Percentiles rank a stretch among this genome's conserved stretches.
Evolutionary conservation across 2,113 vertebrate genomes (phyloP).

Genomic region (Cinclus mexicanus): DNA sequence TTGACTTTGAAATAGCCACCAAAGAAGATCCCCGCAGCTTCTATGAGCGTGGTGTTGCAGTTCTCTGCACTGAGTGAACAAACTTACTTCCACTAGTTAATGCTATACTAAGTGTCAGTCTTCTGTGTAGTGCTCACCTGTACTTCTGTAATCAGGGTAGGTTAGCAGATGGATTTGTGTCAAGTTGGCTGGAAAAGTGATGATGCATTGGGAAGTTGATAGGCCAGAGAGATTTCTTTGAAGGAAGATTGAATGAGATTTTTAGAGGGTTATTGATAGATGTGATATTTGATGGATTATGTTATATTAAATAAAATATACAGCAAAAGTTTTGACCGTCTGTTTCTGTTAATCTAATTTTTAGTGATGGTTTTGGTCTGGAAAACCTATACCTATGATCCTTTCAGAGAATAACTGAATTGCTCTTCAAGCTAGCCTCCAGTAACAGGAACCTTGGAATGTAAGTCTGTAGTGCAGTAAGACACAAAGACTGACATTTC

Average conservation of each 20-base stretch:
- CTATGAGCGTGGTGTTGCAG: constrained; percentile 94
- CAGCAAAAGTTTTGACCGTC: background rate
- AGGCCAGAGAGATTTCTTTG: background rate
- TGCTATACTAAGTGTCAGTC: background rate
- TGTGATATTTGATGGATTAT: background rate
- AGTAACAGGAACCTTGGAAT: background rate
- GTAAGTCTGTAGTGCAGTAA: background rate
- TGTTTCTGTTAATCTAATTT: background rate
- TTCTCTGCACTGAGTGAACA: constrained; percentile 91
- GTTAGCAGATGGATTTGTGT: background rate
- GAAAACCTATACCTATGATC: background rate
- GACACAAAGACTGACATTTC: background rate
- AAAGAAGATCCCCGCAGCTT: constrained; percentile 96
- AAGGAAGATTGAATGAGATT: background rate
- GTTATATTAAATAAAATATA: constrained; percentile 33
- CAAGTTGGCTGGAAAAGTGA: background rate
- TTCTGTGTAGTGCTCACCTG: background rate
- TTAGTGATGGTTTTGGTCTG: background rate
- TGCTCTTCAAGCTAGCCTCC: background rate
- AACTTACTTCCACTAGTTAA: background rate
- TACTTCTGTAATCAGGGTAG: background rate
- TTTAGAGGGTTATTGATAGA: background rate
- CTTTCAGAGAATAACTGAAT: background rate
- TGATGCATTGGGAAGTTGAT: background rate
- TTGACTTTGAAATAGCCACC: constrained; percentile 95